These are phyloP conservation scores for Aselliscus stoliczkanus DNA, from an alignment of 2,797 vertebrate genomes.

Conservation along the genomic window DNA sequence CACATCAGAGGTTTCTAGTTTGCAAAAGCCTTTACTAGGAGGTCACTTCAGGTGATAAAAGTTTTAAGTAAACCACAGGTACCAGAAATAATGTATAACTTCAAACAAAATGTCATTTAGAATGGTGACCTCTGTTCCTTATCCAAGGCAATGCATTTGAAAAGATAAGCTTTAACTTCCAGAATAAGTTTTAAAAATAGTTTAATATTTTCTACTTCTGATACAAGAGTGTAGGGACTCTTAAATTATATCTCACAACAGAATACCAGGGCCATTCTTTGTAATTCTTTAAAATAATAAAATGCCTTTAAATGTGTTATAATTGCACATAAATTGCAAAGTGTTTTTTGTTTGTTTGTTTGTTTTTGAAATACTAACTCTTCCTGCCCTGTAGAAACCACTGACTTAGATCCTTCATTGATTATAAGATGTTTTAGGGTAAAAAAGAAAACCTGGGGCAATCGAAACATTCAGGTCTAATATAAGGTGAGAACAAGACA, in stretches of 20 bases:
- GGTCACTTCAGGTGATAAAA: slow-evolving; percentile 50
- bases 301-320: slow-evolving; percentile 50
- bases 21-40: slow-evolving; percentile 47
- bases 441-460: not conserved
- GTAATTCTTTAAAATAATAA: slow-evolving; percentile 54
- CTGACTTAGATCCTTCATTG: not conserved
- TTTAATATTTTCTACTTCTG: slow-evolving; percentile 64
- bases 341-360: slow-evolving; percentile 22
- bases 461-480: not conserved
- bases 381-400: not conserved
- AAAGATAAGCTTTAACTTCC: slow-evolving; percentile 65
- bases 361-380: slow-evolving; percentile 52
- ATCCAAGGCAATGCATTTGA: slow-evolving; percentile 52
- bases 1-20: slow-evolving; percentile 48
- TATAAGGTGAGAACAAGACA: not conserved
- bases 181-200: slow-evolving; percentile 64
- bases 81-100: slow-evolving; percentile 58
- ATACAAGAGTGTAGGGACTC: slow-evolving; percentile 30
- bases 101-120: slow-evolving; percentile 68
- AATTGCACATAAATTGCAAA: slow-evolving; percentile 66
- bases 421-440: not conserved
- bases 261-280: slow-evolving; percentile 55
- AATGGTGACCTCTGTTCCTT: slow-evolving; percentile 49
- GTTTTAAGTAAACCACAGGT: slow-evolving; percentile 47
- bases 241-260: slow-evolving; percentile 62